phyloP scores from a whole-genome alignment of 2,797 vertebrate genomes.

The Garrulus glandarius region DNA sequence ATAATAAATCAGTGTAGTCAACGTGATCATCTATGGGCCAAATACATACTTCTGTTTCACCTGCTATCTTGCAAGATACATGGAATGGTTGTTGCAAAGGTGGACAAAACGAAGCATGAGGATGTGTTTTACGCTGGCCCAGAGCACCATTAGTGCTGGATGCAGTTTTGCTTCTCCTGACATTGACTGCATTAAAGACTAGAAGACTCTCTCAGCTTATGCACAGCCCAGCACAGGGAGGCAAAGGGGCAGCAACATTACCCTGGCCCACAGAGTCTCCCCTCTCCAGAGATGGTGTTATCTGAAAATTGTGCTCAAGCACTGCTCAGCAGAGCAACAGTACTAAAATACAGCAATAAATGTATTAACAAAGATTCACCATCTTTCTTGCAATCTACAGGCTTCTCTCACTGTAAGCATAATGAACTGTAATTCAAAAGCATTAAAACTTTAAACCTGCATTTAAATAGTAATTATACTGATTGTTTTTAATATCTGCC shows the following conservation, averaged over 20 bases:
- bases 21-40: neutral
- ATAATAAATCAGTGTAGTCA: neutral
- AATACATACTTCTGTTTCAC: neutral
- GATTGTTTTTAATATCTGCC: conserved; percentile 26
- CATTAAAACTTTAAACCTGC: neutral
- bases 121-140: neutral
- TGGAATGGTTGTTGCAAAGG: neutral
- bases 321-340: neutral
- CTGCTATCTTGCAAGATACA: neutral
- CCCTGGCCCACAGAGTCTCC: rapidly evolving
- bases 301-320: neutral
- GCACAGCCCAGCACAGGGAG: neutral
- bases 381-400: neutral
- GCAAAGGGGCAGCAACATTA: neutral
- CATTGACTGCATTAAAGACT: neutral
- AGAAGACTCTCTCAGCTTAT: neutral
- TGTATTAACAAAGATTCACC: neutral
- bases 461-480: conserved; percentile 42
- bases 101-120: neutral
- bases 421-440: conserved; percentile 35
- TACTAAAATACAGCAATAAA: neutral
- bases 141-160: neutral
- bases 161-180: neutral
- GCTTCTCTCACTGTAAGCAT: neutral
- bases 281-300: neutral